These are phyloP conservation scores for Rhinophrynus dorsalis DNA, from an alignment of 2,797 vertebrate species.

Conservation along the genomic window DNA sequence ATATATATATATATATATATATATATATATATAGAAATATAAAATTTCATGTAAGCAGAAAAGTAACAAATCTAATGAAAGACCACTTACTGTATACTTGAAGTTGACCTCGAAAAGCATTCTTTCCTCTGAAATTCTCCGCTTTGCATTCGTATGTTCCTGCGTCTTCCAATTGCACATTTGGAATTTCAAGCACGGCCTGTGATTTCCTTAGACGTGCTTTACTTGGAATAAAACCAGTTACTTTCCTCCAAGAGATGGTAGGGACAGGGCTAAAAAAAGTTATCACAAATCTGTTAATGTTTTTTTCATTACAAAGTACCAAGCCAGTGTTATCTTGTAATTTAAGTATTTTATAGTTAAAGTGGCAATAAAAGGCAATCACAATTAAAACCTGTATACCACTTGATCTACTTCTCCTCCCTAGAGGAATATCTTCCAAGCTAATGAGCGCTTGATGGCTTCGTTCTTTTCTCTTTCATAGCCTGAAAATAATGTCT, in stretches of 20 bases:
- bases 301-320: conserved; percentile 47
- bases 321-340: conserved; percentile 60
- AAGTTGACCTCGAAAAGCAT: conserved; percentile 90
- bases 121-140: conserved; percentile 89
- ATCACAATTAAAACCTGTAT: conserved; percentile 60
- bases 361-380: conserved; percentile 62
- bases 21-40: no score
- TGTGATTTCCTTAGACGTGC: conserved; percentile 92
- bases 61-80: no score
- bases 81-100: conserved; percentile 92
- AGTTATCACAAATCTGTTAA: conserved; percentile 59
- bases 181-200: conserved; percentile 93
- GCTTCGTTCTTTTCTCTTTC: conserved; percentile 20
- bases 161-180: conserved; percentile 89
- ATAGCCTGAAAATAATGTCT: conserved; percentile 17
- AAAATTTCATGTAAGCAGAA: no score
- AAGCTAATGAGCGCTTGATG: conserved; percentile 32
- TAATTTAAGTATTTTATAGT: conserved; percentile 66
- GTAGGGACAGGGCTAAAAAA: conserved; percentile 88
- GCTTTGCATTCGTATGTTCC: conserved; percentile 94
- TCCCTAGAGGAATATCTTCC: conserved; percentile 51
- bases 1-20: no score
- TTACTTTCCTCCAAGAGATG: conserved; percentile 96
- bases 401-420: conserved; percentile 54
- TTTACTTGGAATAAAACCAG: conserved; percentile 91